A percentile compares a stretch with the other conserved stretches of the same genome.
phyloP scores from a whole-genome alignment of 2,797 vertebrate species.

The Parauchenoglanis ngamensis region DNA sequence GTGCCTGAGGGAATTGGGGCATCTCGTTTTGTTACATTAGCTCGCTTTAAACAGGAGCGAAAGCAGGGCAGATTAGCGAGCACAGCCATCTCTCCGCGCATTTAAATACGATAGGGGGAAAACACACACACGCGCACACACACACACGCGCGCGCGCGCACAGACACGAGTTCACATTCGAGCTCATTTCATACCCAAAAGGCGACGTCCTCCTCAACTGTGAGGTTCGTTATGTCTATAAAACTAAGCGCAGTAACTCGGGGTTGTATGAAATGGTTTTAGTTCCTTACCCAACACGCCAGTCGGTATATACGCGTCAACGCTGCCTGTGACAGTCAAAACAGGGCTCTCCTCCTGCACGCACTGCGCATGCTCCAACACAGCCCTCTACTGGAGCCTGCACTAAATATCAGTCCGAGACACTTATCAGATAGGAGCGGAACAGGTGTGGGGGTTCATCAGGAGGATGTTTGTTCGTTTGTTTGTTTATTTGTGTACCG shows the following conservation, averaged over 20 bases:
- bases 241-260: constrained; percentile 44
- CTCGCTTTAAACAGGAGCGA: constrained; percentile 44
- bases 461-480: neutral
- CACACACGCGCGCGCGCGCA: neutral
- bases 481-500: neutral
- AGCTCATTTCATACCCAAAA: constrained; percentile 32
- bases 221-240: constrained; percentile 23
- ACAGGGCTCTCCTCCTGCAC: constrained; percentile 44
- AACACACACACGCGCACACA: neutral
- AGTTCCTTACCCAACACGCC: constrained; percentile 60
- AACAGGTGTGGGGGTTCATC: constrained; percentile 54
- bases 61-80: constrained; percentile 57
- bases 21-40: constrained; percentile 49
- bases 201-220: constrained; percentile 18
- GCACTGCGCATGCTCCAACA: constrained; percentile 58
- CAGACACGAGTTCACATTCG: neutral
- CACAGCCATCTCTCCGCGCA: constrained; percentile 55
- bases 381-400: constrained; percentile 58
- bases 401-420: constrained; percentile 14
- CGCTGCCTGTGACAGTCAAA: constrained; percentile 57
- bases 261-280: constrained; percentile 56
- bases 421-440: constrained; percentile 33
- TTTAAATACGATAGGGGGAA: constrained; percentile 47
- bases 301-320: constrained; percentile 55
- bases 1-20: constrained; percentile 34